Percentiles rank a stretch among this genome's conserved stretches.
These are phyloP conservation scores for Bettongia penicillata DNA, from an alignment of 2,113 vertebrate genomes.

Conservation along the genomic window DNA sequence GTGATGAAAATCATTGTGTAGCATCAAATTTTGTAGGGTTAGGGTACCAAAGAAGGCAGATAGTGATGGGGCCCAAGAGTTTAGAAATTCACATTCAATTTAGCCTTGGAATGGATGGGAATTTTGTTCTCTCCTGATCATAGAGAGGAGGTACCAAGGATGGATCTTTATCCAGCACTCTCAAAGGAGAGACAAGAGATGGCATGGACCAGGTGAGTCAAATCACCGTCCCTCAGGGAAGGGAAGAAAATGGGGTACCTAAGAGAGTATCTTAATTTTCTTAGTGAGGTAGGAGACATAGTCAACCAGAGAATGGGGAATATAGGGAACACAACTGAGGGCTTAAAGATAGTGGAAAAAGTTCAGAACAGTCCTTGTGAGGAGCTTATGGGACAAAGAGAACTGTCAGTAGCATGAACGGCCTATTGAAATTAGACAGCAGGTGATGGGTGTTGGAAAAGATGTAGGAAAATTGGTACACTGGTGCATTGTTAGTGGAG, in stretches of 20 bases:
- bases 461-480: too few species aligned
- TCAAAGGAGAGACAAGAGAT: too few species aligned
- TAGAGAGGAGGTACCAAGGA: background rate
- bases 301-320: background rate
- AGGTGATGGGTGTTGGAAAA: too few species aligned
- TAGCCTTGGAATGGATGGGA: background rate
- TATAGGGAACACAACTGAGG: background rate
- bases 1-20: background rate
- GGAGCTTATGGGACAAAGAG: background rate
- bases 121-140: background rate
- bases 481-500: too few species aligned
- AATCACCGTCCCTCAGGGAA: too few species aligned
- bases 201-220: too few species aligned
- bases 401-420: background rate
- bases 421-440: background rate
- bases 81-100: background rate
- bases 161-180: too few species aligned
- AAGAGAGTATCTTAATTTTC: background rate
- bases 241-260: background rate
- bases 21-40: background rate
- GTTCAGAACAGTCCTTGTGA: background rate
- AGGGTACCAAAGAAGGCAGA: background rate
- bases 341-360: background rate
- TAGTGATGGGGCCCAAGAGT: background rate
- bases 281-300: background rate